Evolutionary conservation across 2,888 invertebrate genomes (phyloP).

Genomic region (Meghimatium bilineatum): DNA sequence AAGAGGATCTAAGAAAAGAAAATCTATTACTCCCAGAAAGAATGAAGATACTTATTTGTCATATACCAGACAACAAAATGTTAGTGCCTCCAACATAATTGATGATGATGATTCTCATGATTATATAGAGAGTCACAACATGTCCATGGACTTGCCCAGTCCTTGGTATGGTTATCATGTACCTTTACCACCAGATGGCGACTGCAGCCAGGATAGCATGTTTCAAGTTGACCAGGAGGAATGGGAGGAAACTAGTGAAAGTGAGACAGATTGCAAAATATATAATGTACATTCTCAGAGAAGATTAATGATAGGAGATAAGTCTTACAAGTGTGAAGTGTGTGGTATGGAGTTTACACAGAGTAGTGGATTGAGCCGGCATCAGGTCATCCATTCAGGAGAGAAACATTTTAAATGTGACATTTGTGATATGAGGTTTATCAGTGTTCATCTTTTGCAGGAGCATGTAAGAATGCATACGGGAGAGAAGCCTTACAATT

Average conservation of each 20-base stretch:
- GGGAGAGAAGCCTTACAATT: conserved; percentile 17
- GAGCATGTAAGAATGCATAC: neutral
- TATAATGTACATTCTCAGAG: neutral
- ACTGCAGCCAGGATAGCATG: neutral
- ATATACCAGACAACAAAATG: neutral
- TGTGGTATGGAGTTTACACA: neutral
- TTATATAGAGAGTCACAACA: neutral
- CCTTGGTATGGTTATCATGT: neutral
- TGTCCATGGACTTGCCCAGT: neutral
- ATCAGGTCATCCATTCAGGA: neutral
- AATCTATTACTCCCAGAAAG: neutral
- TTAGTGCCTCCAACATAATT: neutral
- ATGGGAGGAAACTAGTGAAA: neutral
- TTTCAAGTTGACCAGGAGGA: neutral
- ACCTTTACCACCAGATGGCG: neutral
- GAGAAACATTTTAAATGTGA: conserved; percentile 29
- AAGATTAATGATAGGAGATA: neutral
- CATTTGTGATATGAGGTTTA: conserved; percentile 18
- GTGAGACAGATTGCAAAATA: neutral
- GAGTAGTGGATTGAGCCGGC: neutral
- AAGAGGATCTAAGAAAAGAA: neutral
- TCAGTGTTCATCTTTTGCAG: neutral
- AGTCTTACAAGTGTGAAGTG: neutral
- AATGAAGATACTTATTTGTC: neutral
- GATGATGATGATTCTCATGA: neutral